Conservation (phyloP, 2,797 vertebrate species). For the Lophius americanus region DNA sequence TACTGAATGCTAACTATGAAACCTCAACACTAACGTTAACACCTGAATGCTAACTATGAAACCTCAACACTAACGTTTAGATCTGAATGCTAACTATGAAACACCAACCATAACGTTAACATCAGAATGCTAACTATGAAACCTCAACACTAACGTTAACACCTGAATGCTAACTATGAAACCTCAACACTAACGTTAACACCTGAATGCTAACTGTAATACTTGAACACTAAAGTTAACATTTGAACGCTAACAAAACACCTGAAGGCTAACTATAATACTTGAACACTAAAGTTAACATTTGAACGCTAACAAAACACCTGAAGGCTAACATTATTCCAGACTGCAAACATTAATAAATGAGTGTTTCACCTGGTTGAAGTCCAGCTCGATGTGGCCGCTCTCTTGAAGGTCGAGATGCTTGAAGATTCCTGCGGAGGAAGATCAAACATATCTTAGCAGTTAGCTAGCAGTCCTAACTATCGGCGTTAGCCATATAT, state of each 20-base stretch:
- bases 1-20: no score
- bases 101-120: background rate
- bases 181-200: no score
- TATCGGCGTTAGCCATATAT: no score
- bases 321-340: background rate
- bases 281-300: background rate
- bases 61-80: background rate
- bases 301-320: background rate
- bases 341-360: no score
- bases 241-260: background rate
- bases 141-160: background rate
- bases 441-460: background rate
- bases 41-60: background rate
- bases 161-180: no score
- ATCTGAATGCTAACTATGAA: no score
- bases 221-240: background rate
- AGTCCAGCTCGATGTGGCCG: conserved; percentile 78
- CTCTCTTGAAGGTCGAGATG: conserved; percentile 66
- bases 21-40: background rate
- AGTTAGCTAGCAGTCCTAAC: background rate
- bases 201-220: no score
- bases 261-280: background rate
- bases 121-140: background rate
- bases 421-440: conserved; percentile 72
- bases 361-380: conserved; percentile 65